A percentile compares a stretch with the other conserved stretches of the same genome.
Evolutionary conservation across 2,888 invertebrate species (phyloP).

Genomic region (Erebia epiphron): DNA sequence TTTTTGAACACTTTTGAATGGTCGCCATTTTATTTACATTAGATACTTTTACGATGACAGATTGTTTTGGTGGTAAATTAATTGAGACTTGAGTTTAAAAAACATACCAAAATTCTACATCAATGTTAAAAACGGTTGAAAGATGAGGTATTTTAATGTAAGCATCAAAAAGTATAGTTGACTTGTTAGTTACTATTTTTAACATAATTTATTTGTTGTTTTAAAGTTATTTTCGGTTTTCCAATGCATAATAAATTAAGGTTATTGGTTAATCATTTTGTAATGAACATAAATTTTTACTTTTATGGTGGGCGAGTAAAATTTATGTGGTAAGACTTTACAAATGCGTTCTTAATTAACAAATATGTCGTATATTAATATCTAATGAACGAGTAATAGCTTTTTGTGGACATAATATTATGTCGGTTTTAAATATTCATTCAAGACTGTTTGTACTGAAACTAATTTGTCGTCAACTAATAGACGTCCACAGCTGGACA

Average conservation of each 20-base stretch:
- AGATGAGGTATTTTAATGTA: slow-evolving; percentile 35
- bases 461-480: too few species aligned
- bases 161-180: slow-evolving; percentile 20
- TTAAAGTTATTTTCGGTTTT: slow-evolving; percentile 13
- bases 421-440: background rate
- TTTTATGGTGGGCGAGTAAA: slow-evolving; percentile 21
- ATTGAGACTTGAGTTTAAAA: slow-evolving; percentile 20
- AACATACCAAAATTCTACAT: too few species aligned
- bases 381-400: slow-evolving; percentile 19
- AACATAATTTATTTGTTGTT: slow-evolving; percentile 26
- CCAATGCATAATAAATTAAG: slow-evolving; percentile 18
- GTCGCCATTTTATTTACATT: slow-evolving; percentile 46
- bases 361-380: slow-evolving; percentile 15
- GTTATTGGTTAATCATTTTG: slow-evolving; percentile 26
- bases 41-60: slow-evolving; percentile 43
- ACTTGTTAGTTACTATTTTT: slow-evolving; percentile 2
- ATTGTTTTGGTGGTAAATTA: slow-evolving; percentile 41
- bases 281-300: slow-evolving; percentile 25
- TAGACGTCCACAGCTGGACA: too few species aligned
- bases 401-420: background rate
- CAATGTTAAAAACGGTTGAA: too few species aligned
- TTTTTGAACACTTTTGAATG: slow-evolving; percentile 34
- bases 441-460: too few species aligned
- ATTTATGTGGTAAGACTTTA: slow-evolving; percentile 22
- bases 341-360: slow-evolving; percentile 26